These are phyloP conservation scores for Epinephelus moara DNA, from an alignment of 2,113 vertebrate species.

Conservation along the genomic window DNA sequence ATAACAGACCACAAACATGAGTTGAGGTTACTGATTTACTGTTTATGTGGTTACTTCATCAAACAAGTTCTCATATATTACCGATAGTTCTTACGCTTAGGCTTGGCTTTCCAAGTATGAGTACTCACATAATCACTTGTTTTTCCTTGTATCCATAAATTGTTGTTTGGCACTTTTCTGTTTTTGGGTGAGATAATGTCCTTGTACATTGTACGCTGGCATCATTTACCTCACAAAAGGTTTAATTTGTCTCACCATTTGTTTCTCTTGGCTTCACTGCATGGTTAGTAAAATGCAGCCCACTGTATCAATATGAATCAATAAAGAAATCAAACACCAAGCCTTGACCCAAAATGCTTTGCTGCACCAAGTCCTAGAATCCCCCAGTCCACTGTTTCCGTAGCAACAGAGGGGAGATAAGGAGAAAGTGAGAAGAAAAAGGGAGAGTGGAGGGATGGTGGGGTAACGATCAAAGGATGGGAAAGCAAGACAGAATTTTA, in stretches of 20 bases:
- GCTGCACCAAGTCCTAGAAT: constrained; percentile 50
- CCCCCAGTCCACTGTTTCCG: constrained; percentile 49
- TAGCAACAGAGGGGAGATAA: constrained; percentile 48
- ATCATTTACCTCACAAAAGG: constrained; percentile 15
- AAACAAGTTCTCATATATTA: background rate
- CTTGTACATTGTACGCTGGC: background rate
- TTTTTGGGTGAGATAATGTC: background rate
- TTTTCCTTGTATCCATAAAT: background rate
- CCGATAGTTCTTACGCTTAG: background rate
- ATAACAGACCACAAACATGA: background rate
- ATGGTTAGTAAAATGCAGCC: background rate
- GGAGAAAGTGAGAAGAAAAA: background rate
- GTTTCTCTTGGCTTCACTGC: background rate
- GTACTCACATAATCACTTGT: too few species aligned
- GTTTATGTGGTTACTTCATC: background rate
- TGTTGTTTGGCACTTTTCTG: background rate
- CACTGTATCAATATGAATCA: constrained; percentile 44
- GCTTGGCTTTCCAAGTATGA: background rate
- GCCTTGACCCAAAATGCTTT: constrained; percentile 54
- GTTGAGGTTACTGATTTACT: background rate
- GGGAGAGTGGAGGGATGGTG: background rate
- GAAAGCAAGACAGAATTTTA: constrained; percentile 11
- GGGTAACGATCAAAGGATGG: constrained; percentile 11
- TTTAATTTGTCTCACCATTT: background rate
- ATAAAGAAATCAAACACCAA: constrained; percentile 50